Evolutionary conservation across 2,113 vertebrate genomes (phyloP).

Genomic region (Calidris pygmaea): DNA sequence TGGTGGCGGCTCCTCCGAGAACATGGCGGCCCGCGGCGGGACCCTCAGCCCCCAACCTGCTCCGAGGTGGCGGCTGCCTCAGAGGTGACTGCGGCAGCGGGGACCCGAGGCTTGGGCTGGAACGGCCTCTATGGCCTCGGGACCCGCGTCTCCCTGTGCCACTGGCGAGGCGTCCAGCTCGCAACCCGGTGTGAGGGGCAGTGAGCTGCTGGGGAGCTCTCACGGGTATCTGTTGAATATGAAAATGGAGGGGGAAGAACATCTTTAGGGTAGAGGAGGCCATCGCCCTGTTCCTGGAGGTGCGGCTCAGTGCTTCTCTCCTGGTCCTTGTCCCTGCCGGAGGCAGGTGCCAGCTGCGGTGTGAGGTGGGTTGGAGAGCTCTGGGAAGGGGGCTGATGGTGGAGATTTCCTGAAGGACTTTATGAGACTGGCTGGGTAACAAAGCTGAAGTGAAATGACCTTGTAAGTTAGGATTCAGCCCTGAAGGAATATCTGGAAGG

Average conservation of each 20-base stretch:
- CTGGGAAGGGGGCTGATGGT: too few relatives aligned
- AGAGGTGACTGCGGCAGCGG: neutral
- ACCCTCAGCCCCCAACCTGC: neutral
- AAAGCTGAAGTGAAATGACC: neutral
- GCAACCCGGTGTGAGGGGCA: too few relatives aligned
- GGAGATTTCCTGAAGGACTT: neutral
- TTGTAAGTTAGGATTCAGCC: neutral
- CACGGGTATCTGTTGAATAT: neutral
- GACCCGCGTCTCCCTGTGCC: too few relatives aligned
- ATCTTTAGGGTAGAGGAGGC: too few relatives aligned
- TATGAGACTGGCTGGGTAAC: neutral
- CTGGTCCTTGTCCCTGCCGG: accelerated
- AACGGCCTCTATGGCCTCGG: neutral
- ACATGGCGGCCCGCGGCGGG: slow-evolving; percentile 40
- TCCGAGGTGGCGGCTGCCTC: neutral
- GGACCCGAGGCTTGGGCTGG: neutral
- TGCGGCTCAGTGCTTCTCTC: neutral
- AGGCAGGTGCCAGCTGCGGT: accelerated
- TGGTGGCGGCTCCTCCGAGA: slow-evolving; percentile 38
- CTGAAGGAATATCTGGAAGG: neutral
- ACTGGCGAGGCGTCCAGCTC: neutral
- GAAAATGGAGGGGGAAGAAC: too few relatives aligned
- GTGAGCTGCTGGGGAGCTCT: neutral
- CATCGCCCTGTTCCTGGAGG: accelerated
- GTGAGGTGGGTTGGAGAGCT: neutral